Evolutionary conservation across 2,797 vertebrate genomes (phyloP).

Genomic region (Coregonus sp.): DNA sequence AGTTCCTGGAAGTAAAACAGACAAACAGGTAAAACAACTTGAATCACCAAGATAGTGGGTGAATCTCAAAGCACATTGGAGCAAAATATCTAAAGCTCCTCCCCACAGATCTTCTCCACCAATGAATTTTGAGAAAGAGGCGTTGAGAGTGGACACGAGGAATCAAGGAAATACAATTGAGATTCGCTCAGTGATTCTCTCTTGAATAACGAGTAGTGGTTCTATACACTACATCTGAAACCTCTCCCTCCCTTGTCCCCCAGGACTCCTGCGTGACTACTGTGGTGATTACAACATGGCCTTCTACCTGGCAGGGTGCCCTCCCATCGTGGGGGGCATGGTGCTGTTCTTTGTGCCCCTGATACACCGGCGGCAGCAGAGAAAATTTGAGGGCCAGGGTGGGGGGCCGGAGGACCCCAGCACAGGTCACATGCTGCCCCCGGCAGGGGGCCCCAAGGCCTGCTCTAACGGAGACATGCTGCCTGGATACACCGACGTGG

Average conservation of each 20-base stretch:
- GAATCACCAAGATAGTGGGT: background rate
- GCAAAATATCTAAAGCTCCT: background rate
- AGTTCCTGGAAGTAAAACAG: too few relatives aligned
- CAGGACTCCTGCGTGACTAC: constrained; percentile 87
- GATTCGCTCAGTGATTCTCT: background rate
- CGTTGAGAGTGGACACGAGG: too few relatives aligned
- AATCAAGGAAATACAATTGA: background rate
- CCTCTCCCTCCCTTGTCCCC: background rate
- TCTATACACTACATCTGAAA: background rate
- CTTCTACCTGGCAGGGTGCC: constrained; percentile 94
- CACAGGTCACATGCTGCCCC: constrained; percentile 82
- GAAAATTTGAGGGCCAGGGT: constrained; percentile 50
- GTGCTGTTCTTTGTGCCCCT: constrained; percentile 92
- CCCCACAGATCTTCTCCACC: background rate
- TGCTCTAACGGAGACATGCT: constrained; percentile 91
- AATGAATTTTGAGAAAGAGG: background rate
- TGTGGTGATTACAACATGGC: constrained; percentile 87
- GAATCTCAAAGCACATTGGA: background rate
- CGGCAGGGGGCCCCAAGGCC: constrained; percentile 58
- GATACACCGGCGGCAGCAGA: constrained; percentile 81
- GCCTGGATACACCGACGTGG: constrained; percentile 86
- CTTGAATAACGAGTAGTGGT: background rate
- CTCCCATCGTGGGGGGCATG: constrained; percentile 88
- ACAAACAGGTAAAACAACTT: background rate
- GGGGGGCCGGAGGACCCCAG: constrained; percentile 75